Evolutionary conservation across 2,113 vertebrate genomes (phyloP).

Genomic region (Dinomys branickii): DNA sequence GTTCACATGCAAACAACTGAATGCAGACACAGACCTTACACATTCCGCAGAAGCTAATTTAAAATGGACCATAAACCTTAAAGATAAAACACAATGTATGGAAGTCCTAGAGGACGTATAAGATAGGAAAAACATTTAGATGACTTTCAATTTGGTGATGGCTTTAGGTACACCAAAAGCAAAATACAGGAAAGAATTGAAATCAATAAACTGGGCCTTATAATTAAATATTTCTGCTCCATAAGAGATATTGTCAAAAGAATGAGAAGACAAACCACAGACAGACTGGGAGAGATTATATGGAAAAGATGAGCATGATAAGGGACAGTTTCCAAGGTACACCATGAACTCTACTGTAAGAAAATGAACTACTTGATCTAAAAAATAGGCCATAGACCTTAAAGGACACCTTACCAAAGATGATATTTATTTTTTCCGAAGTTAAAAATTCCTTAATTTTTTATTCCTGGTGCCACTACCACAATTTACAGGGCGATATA

Average conservation of each 20-base stretch:
- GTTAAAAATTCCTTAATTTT: slow-evolving; percentile 92
- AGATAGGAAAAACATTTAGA: background rate
- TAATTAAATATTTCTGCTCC: background rate
- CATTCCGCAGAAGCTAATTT: background rate
- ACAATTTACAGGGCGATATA: slow-evolving; percentile 95
- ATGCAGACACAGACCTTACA: background rate
- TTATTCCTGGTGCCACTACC: slow-evolving; percentile 95
- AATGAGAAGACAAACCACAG: background rate
- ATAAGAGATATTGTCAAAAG: background rate
- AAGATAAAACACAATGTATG: background rate
- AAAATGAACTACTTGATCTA: background rate
- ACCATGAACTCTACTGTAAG: background rate
- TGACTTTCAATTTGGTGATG: background rate
- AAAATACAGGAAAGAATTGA: background rate
- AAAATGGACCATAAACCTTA: background rate
- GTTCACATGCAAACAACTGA: background rate
- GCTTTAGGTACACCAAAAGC: background rate
- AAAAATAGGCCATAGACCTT: background rate
- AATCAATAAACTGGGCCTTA: background rate
- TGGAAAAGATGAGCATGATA: background rate
- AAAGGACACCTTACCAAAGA: background rate
- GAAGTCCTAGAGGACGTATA: background rate
- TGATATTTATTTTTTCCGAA: slow-evolving; percentile 84
- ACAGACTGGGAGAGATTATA: background rate
- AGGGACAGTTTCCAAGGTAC: background rate